Percentiles rank a stretch among this genome's conserved stretches.
Conservation (phyloP, 2,888 invertebrate species). For the Aphelenchoides bicaudatus region DNA sequence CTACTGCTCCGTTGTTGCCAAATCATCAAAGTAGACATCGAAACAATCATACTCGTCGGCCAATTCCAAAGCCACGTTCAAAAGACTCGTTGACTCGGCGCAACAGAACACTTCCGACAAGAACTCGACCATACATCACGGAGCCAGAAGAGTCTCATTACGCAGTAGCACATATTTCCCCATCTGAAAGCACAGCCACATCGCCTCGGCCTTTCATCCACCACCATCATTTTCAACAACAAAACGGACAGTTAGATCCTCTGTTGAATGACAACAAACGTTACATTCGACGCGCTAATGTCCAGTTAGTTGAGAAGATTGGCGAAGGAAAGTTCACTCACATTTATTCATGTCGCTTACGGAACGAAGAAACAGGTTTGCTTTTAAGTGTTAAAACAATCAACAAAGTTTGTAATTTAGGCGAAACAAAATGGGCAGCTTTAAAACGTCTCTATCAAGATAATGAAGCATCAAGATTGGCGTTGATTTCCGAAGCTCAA, state of each 20-base stretch:
- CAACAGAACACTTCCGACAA: conserved; percentile 26
- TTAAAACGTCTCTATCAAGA: conserved; percentile 1
- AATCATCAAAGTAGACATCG: too few relatives aligned
- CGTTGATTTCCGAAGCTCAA: neutral
- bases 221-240: neutral
- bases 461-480: neutral
- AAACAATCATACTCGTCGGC: neutral
- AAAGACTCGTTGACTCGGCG: conserved; percentile 17
- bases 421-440: neutral
- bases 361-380: neutral
- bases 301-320: conserved; percentile 29
- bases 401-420: too few relatives aligned
- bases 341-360: conserved; percentile 14
- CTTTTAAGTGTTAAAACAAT: too few relatives aligned
- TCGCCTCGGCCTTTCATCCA: too few relatives aligned
- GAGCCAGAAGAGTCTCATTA: neutral
- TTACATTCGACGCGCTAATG: conserved; percentile 2
- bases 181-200: neutral
- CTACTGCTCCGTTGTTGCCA: conserved; percentile 10
- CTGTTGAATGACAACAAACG: too few relatives aligned
- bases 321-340: conserved; percentile 54
- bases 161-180: neutral
- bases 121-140: neutral
- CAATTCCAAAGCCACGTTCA: neutral
- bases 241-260: neutral